Evolutionary conservation across 1,140 invertebrate species (phyloP), one percentile per base, ranked within the genome.

Genomic region (Drosophila nasuta): DNA sequence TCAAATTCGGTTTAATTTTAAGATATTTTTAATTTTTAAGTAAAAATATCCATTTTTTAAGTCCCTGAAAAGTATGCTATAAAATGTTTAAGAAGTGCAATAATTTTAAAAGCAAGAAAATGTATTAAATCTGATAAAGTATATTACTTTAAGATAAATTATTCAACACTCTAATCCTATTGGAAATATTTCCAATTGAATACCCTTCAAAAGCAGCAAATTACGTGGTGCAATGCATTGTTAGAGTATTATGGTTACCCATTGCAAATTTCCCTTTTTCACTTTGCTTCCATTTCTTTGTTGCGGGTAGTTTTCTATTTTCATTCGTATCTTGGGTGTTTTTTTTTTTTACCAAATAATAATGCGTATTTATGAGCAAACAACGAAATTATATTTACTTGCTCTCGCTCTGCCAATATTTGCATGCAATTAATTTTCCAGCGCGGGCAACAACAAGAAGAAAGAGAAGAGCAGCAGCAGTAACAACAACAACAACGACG

Each of bases 401-500:
- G 70, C 60, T 46, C n/a, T 35, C 58, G 56, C 87, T 91, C 63
- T 82, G 79, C 76, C 87, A 90, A 90, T 90, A 90, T 90, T 90
- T 91, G 87, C 87, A 90, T 90, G 87, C 87, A 90, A 90, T 90
- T 90, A 90, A 91, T 91, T 90, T 87, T 70, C 67, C 86, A 77
- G 70, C 66, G 70, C 58, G 54, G 51, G 2, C 52, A 68, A 62
- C 30, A 48, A 57, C 63, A 64, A 13, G 15, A 28, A 28, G 3
- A 51, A 51, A 1, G 7, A 33, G 5, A 33, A 8, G 5, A 33
- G 5, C 49, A 69, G 15, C 45, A 58, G 28, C 25, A 69, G 38
- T 8, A 28, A 11, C 28, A 62, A 28, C 7, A 7, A 8, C 5
- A 33, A 25, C 20, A 48, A 20, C n/a, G 46, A 20, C n/a, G 46